These are phyloP conservation scores for Acrocera orbiculus DNA, from an alignment of 2,888 invertebrate species.

Conservation along the genomic window DNA sequence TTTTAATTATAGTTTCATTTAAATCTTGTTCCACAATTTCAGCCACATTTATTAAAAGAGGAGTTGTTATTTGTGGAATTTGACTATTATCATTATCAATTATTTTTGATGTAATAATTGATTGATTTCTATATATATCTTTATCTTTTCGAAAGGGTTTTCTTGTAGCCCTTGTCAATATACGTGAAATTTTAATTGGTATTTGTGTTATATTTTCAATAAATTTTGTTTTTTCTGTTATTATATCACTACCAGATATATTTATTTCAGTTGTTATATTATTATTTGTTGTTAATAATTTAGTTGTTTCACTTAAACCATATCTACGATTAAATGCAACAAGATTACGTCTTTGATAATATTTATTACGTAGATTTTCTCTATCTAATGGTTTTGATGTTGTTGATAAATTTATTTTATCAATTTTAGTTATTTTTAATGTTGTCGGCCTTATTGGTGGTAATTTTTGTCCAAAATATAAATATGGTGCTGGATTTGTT, in stretches of 20 bases:
- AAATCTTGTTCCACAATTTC: slow-evolving; percentile 23
- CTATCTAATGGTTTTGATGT: slow-evolving; percentile 31
- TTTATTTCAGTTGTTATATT: too few relatives aligned
- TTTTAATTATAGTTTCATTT: too few relatives aligned
- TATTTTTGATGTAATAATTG: too few relatives aligned
- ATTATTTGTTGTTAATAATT: slow-evolving; percentile 7
- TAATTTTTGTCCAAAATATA: slow-evolving; percentile 51
- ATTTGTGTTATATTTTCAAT: too few relatives aligned
- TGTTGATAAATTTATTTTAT: slow-evolving; percentile 42
- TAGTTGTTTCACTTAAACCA: slow-evolving; percentile 21
- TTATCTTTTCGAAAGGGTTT: too few relatives aligned
- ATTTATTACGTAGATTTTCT: slow-evolving; percentile 12
- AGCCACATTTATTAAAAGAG: slow-evolving; percentile 23
- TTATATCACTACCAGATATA: too few relatives aligned
- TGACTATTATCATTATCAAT: too few relatives aligned
- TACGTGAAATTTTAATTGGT: too few relatives aligned
- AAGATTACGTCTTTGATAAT: slow-evolving; percentile 11
- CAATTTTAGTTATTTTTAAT: slow-evolving; percentile 31
- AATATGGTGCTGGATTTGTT: slow-evolving; percentile 50
- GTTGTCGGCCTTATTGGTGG: slow-evolving; percentile 28
- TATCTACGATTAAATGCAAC: slow-evolving; percentile 16
- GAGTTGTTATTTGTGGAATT: too few relatives aligned
- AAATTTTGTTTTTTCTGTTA: too few relatives aligned
- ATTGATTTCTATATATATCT: too few relatives aligned
- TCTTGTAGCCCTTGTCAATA: too few relatives aligned